These are phyloP conservation scores for Cepphus grylle DNA, from an alignment of 2,113 vertebrate genomes.

Conservation along the genomic window DNA sequence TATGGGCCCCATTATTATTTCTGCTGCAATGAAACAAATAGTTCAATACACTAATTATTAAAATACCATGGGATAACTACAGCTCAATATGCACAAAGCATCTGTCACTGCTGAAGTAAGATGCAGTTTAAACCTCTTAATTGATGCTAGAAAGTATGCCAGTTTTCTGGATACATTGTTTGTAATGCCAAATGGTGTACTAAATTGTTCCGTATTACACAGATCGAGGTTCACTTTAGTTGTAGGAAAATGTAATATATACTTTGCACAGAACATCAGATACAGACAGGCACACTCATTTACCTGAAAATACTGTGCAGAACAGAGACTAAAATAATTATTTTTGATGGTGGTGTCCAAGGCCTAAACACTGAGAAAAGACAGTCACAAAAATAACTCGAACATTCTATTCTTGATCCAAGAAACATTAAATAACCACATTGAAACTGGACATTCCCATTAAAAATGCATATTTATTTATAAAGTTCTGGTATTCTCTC, in stretches of 20 bases:
- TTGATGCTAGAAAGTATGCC: not conserved
- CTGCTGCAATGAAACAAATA: not conserved
- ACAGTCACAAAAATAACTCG: not conserved
- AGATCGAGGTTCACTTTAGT: rapidly evolving
- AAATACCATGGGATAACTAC: not conserved
- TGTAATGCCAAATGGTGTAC: not conserved
- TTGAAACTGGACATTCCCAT: not conserved
- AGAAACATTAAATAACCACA: not conserved
- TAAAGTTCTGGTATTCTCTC: not conserved
- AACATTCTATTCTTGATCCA: not conserved
- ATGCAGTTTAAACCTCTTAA: not conserved
- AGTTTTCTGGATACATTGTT: not conserved
- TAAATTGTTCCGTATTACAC: not conserved
- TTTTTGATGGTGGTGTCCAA: not conserved
- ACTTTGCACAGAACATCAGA: not conserved
- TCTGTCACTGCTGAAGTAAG: not conserved
- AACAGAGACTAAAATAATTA: not conserved
- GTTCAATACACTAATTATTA: not conserved
- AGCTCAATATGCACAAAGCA: not conserved
- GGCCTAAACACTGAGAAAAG: not conserved
- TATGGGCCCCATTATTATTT: not conserved
- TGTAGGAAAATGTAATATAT: not conserved
- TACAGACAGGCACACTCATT: not conserved
- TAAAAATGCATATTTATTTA: not conserved
- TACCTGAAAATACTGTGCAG: not conserved